These are phyloP conservation scores for Paratilapia polleni DNA, from an alignment of 2,113 vertebrate species.

Conservation along the genomic window DNA sequence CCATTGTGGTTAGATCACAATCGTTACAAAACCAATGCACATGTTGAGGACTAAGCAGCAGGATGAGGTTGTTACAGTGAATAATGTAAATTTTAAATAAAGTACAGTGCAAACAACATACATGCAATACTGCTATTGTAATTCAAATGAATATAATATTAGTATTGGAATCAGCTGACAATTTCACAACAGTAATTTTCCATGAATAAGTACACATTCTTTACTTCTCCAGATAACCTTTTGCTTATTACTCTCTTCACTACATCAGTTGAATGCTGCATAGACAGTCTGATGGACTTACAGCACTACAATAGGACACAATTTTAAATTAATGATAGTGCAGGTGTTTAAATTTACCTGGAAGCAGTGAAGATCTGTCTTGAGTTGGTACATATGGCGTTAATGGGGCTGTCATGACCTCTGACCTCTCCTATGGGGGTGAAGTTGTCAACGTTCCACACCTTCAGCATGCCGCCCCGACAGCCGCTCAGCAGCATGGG, in stretches of 20 bases:
- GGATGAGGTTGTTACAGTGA: background rate
- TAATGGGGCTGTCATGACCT: constrained; percentile 96
- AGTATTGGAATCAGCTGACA: background rate
- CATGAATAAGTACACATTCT: background rate
- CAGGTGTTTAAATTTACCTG: constrained; percentile 81
- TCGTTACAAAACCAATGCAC: background rate
- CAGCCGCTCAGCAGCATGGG: constrained; percentile 95
- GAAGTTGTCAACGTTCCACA: constrained; percentile 97
- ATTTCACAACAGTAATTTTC: too few species aligned
- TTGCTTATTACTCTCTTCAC: background rate
- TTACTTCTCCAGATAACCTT: background rate
- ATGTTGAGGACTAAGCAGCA: background rate
- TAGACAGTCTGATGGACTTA: background rate
- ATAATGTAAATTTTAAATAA: background rate
- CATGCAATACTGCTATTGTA: background rate
- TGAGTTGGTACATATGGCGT: constrained; percentile 94
- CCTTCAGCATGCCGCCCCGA: constrained; percentile 91
- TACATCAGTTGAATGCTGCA: background rate
- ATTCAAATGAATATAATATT: background rate
- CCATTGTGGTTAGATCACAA: background rate
- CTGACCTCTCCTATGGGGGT: constrained; percentile 93
- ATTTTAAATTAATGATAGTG: background rate
- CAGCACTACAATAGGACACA: background rate
- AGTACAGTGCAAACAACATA: too few species aligned
- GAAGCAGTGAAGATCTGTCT: constrained; percentile 96